These are phyloP conservation scores for Athalia rosae DNA, from an alignment of 2,888 invertebrate genomes.

Conservation along the genomic window DNA sequence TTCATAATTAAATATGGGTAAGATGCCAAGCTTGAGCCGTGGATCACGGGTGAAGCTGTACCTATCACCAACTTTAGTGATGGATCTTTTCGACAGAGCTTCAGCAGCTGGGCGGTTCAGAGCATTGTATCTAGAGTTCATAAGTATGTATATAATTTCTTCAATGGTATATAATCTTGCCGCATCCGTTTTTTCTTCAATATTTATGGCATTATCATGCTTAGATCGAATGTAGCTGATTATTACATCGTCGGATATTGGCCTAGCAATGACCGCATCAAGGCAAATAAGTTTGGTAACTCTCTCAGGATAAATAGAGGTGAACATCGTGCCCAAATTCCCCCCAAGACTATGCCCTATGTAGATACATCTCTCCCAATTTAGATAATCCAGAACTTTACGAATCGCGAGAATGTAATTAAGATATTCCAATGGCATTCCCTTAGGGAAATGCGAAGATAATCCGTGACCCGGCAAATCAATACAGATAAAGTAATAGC, in stretches of 20 bases:
- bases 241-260: constrained; percentile 58
- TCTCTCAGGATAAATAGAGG: constrained; percentile 71
- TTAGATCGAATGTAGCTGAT: constrained; percentile 64
- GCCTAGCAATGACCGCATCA: constrained; percentile 69
- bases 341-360: constrained; percentile 76
- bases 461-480: constrained; percentile 75
- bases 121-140: constrained; percentile 68
- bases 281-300: constrained; percentile 73
- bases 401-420: constrained; percentile 65
- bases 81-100: constrained; percentile 74
- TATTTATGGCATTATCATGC: constrained; percentile 68
- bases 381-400: constrained; percentile 67
- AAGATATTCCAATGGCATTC: constrained; percentile 67
- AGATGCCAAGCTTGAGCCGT: constrained; percentile 70
- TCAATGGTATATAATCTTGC: constrained; percentile 72
- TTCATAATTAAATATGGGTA: constrained; percentile 56
- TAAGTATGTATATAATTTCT: constrained; percentile 74
- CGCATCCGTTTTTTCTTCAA: constrained; percentile 61
- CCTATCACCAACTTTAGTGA: constrained; percentile 72
- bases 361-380: constrained; percentile 70
- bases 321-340: constrained; percentile 69
- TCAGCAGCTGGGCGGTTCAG: constrained; percentile 74
- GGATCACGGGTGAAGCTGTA: constrained; percentile 78
- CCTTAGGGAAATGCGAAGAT: constrained; percentile 71
- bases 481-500: constrained; percentile 69